Percentiles rank a stretch among this genome's conserved stretches.
Conservation (phyloP, 2,888 invertebrate species). For the Parapristionchus giblindavisi region DNA sequence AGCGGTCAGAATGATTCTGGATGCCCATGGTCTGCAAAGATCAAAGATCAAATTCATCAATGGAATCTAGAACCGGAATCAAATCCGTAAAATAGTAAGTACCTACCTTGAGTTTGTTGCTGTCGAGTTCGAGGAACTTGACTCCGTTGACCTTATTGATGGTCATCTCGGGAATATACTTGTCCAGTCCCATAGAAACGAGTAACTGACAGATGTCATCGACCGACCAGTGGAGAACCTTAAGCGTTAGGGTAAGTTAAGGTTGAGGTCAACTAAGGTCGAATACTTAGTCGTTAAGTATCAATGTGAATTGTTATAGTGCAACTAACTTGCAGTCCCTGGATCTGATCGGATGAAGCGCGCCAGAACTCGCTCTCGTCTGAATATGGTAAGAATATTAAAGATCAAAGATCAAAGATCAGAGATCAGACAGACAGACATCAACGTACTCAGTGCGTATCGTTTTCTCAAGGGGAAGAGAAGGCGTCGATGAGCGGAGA, state of each 20-base stretch:
- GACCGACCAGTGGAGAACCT: conserved; percentile 68
- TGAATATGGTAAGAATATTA: conserved; percentile 35
- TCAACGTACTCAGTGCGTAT: conserved; percentile 47
- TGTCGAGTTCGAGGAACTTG: conserved; percentile 85
- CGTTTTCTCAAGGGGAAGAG: conserved; percentile 65
- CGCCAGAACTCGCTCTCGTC: conserved; percentile 69
- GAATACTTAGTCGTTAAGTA: too few species aligned
- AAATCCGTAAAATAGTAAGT: not conserved
- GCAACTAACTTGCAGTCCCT: conserved; percentile 21
- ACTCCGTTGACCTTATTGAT: conserved; percentile 88
- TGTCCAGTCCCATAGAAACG: conserved; percentile 79
- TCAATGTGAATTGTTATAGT: not conserved
- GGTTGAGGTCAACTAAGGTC: too few species aligned
- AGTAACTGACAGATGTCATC: conserved; percentile 68
- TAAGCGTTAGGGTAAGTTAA: conserved; percentile 38
- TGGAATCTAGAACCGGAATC: not conserved
- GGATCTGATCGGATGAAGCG: conserved; percentile 53
- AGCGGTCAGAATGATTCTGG: conserved; percentile 72
- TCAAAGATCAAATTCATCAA: conserved; percentile 12
- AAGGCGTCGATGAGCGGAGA: conserved; percentile 58
- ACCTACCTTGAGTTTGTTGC: conserved; percentile 84
- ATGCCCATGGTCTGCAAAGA: conserved; percentile 72
- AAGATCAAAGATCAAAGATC: not conserved
- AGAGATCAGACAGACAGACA: not conserved
- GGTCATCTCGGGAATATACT: conserved; percentile 76